A percentile compares a stretch with the other conserved stretches of the same genome.
These are phyloP conservation scores for Bellardia bayeri DNA, from an alignment of 2,888 invertebrate species.

Conservation along the genomic window DNA sequence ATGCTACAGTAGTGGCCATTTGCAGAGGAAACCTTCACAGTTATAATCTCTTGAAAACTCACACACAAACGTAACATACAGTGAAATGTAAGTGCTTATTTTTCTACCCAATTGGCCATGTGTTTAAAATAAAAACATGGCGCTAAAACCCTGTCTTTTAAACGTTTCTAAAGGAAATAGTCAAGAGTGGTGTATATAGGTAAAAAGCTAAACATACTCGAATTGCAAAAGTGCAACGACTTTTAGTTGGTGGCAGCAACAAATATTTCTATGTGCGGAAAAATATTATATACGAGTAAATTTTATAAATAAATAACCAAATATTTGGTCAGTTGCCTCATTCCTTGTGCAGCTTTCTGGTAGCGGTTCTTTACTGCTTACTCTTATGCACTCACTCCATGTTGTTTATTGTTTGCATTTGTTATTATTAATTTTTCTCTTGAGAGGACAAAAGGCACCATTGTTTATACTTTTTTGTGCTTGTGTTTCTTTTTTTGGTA, in stretches of 20 bases:
- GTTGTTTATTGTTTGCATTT: constrained; percentile 69
- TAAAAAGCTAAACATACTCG: too few relatives aligned
- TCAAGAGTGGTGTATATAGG: too few relatives aligned
- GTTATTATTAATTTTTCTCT: constrained; percentile 70
- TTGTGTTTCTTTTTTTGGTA: background rate
- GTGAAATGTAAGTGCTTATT: background rate
- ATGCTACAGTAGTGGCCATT: constrained; percentile 37
- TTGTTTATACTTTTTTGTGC: constrained; percentile 44
- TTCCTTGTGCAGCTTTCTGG: background rate
- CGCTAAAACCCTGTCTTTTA: too few relatives aligned
- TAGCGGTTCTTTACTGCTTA: background rate
- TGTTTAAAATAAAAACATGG: too few relatives aligned
- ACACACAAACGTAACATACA: background rate
- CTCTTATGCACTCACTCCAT: background rate
- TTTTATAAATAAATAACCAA: background rate
- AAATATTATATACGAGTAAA: too few relatives aligned
- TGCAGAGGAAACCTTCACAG: constrained; percentile 13
- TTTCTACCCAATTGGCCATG: too few relatives aligned
- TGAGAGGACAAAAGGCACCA: constrained; percentile 56
- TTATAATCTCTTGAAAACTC: constrained; percentile 15
- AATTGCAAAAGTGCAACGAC: too few relatives aligned
- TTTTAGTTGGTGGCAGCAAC: background rate
- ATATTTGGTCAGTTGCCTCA: background rate
- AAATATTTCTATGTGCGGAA: too few relatives aligned
- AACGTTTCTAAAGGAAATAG: too few relatives aligned